A percentile compares a stretch with the other conserved stretches of the same genome.
Conservation (phyloP, 64 coral and sea anemone species). For the Catalaphyllia jardinei region DNA sequence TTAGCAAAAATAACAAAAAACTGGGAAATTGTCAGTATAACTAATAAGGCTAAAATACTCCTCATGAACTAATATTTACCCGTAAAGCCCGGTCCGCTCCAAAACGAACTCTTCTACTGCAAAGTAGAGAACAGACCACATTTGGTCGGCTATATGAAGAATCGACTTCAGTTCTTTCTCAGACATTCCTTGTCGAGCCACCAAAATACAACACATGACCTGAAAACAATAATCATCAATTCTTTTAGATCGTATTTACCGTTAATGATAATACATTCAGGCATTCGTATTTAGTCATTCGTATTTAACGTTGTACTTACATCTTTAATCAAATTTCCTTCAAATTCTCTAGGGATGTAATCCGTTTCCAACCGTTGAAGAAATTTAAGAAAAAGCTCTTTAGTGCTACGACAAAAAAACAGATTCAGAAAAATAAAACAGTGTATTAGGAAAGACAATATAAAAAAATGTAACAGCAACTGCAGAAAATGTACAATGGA, state of each 20-base stretch:
- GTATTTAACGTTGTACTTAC: constrained; percentile 36
- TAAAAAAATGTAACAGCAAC: background rate
- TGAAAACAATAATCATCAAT: background rate
- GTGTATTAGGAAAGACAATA: background rate
- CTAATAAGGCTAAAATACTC: background rate
- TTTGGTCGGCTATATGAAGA: constrained; percentile 64
- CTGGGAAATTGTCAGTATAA: background rate
- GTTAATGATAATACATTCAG: background rate
- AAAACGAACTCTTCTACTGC: constrained; percentile 84
- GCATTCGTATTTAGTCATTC: background rate
- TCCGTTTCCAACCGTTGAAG: constrained; percentile 81
- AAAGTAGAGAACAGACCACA: constrained; percentile 80
- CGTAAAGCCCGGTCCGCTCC: constrained; percentile 72
- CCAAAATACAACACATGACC: constrained; percentile 82
- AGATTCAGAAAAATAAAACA: too few species aligned
- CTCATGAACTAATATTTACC: constrained; percentile 28
- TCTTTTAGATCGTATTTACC: background rate
- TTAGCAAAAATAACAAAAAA: too few species aligned
- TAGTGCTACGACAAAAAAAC: constrained; percentile 35
- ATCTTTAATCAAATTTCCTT: constrained; percentile 84
- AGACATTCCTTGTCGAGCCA: constrained; percentile 80
- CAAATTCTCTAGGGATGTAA: constrained; percentile 81
- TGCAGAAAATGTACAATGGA: background rate
- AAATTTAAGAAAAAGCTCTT: constrained; percentile 84
- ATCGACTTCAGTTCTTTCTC: constrained; percentile 79